These are phyloP conservation scores for Chelonoidis abingdonii DNA, from an alignment of 2,113 vertebrate species.

Conservation along the genomic window DNA sequence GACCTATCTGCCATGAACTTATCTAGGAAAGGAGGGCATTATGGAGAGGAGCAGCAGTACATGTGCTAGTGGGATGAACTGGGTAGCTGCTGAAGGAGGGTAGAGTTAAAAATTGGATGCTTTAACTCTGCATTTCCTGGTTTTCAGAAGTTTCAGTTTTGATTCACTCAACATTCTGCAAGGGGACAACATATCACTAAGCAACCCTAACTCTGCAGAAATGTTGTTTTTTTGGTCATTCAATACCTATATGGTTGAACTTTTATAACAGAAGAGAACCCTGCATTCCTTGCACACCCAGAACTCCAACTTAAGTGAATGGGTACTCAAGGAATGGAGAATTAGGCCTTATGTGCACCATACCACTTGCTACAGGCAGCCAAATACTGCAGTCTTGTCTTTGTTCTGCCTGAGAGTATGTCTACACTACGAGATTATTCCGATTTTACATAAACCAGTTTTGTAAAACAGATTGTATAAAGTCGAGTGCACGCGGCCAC, in stretches of 20 bases:
- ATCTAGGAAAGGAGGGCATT: neutral
- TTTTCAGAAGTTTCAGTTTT: neutral
- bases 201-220: neutral
- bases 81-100: neutral
- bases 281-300: neutral
- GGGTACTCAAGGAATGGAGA: neutral
- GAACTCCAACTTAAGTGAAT: neutral
- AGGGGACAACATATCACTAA: neutral
- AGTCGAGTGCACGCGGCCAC: too few species aligned
- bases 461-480: too few species aligned
- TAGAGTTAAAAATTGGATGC: neutral
- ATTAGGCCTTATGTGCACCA: neutral
- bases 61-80: too few species aligned
- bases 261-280: neutral
- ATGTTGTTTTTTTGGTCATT: neutral
- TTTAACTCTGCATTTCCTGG: neutral
- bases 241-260: rapidly evolving
- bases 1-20: too few species aligned
- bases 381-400: neutral
- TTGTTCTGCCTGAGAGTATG: too few species aligned
- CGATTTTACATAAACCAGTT: too few species aligned
- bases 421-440: too few species aligned
- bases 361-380: neutral
- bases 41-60: neutral
- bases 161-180: neutral